Evolutionary conservation across 2,797 vertebrate species (phyloP).

Genomic region (Clarias pachynema): DNA sequence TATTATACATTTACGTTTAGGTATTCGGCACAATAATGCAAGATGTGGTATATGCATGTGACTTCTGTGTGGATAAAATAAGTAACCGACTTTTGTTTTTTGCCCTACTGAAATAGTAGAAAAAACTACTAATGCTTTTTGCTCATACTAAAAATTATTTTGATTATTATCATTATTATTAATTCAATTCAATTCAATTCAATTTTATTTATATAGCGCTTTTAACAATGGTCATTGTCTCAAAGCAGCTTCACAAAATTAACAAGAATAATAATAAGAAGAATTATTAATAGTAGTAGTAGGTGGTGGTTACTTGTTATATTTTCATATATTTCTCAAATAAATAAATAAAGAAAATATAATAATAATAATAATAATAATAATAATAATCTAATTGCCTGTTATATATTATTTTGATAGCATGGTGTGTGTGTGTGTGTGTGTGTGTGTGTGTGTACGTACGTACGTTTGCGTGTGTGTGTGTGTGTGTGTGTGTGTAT

Average conservation of each 20-base stretch:
- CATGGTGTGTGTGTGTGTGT: background rate
- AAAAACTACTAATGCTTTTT: background rate
- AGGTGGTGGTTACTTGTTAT: background rate
- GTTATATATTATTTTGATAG: background rate
- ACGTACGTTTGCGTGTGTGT: background rate
- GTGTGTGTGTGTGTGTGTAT: background rate
- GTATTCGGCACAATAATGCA: background rate
- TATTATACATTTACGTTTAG: background rate
- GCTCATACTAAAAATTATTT: background rate
- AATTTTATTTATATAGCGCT: too few relatives aligned
- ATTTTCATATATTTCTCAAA: background rate
- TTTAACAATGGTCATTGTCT: too few relatives aligned
- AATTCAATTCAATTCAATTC: too few relatives aligned
- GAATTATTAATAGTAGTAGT: background rate
- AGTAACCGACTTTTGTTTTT: background rate
- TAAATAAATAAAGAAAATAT: background rate
- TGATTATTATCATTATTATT: background rate
- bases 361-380: constrained; percentile 10
- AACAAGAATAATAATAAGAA: too few relatives aligned
- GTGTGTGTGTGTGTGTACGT: background rate
- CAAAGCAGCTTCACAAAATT: too few relatives aligned
- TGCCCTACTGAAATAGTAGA: background rate
- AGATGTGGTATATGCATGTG: background rate
- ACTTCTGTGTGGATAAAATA: background rate
- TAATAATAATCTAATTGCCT: background rate